These are phyloP conservation scores for Calameuta pallipes DNA, from an alignment of 2,888 invertebrate species.

Conservation along the genomic window DNA sequence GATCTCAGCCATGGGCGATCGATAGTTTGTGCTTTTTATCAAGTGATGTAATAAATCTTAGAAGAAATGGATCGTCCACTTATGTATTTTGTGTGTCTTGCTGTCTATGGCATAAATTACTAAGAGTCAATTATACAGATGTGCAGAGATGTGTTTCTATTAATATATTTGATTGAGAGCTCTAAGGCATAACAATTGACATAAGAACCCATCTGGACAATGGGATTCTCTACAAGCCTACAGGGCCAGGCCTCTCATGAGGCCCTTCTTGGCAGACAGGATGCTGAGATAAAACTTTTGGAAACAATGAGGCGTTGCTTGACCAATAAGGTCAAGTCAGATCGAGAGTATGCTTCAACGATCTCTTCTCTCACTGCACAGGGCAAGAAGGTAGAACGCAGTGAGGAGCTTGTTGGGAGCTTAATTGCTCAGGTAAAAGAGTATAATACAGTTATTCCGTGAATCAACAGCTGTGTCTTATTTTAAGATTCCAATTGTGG, in stretches of 20 bases:
- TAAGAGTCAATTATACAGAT: constrained; percentile 4
- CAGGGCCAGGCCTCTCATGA: constrained; percentile 92
- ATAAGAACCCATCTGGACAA: constrained; percentile 50
- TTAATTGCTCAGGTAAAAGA: constrained; percentile 60
- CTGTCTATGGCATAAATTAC: background rate
- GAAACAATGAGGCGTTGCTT: constrained; percentile 92
- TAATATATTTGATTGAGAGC: constrained; percentile 14
- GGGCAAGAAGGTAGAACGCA: constrained; percentile 85
- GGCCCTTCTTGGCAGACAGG: constrained; percentile 89
- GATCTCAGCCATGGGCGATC: constrained; percentile 45
- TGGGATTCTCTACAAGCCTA: constrained; percentile 89
- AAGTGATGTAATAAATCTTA: constrained; percentile 17
- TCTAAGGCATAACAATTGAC: constrained; percentile 8
- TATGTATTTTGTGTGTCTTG: background rate
- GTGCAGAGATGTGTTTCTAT: constrained; percentile 20
- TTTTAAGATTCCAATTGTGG: background rate
- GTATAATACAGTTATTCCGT: background rate
- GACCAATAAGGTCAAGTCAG: constrained; percentile 88
- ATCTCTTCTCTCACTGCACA: constrained; percentile 84
- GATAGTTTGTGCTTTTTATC: constrained; percentile 16
- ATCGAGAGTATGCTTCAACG: constrained; percentile 89
- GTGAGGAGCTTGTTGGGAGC: constrained; percentile 78
- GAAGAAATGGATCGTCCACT: background rate
- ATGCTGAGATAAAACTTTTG: constrained; percentile 91
- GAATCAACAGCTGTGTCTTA: background rate